These are phyloP conservation scores for Tragelaphus oryx DNA, from an alignment of 2,797 vertebrate genomes.

Conservation along the genomic window DNA sequence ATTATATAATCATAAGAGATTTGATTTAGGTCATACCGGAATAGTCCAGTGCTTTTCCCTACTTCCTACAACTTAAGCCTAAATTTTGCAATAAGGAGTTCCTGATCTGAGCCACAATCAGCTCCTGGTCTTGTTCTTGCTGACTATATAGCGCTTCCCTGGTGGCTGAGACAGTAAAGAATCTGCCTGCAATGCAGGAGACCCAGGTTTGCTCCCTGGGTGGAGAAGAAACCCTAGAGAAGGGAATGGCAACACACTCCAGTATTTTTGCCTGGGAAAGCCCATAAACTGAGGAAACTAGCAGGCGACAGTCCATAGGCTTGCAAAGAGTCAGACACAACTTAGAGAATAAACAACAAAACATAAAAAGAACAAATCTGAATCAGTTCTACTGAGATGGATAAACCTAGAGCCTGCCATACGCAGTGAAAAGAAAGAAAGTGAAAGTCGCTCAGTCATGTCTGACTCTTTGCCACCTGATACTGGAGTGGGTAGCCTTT, in stretches of 20 bases:
- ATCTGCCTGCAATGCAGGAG: neutral
- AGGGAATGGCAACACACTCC: neutral
- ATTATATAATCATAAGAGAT: neutral
- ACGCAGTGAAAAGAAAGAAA: neutral
- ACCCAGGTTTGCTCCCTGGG: neutral
- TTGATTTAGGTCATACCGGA: neutral
- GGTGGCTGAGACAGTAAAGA: neutral
- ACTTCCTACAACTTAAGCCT: neutral
- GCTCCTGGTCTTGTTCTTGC: neutral
- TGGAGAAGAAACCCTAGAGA: neutral
- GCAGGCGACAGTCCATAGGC: neutral
- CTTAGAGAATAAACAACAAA: neutral
- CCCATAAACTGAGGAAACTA: neutral
- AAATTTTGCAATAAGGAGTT: neutral
- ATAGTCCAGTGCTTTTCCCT: neutral
- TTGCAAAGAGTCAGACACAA: neutral
- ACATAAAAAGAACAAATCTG: neutral
- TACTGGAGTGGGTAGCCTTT: neutral
- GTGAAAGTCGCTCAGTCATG: neutral
- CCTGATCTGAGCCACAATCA: neutral
- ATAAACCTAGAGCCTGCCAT: neutral
- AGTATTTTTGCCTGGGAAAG: neutral
- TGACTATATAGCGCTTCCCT: neutral
- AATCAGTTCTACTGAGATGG: neutral
- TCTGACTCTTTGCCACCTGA: neutral